phyloP scores from a whole-genome alignment of 2,888 invertebrate species.

The Poecilus cupreus region DNA sequence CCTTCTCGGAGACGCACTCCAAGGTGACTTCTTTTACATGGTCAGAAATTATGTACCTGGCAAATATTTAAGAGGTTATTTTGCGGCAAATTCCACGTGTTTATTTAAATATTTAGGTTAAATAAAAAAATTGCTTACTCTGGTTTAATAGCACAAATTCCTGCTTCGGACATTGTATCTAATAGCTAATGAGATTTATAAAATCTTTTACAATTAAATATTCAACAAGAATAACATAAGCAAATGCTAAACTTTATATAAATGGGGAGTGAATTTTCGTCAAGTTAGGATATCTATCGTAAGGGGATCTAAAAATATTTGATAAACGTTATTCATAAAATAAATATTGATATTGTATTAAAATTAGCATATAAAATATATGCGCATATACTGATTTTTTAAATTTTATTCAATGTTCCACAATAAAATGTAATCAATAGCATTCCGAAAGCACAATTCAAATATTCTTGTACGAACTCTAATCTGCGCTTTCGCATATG shows the following conservation, averaged over 20 bases:
- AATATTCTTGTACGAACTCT: no score
- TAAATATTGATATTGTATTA: background rate
- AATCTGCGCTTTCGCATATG: background rate
- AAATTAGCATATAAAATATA: no score
- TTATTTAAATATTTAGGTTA: conserved; percentile 1
- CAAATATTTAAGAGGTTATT: conserved; percentile 7
- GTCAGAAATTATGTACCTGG: conserved; percentile 73
- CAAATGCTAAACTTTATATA: no score
- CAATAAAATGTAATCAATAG: background rate
- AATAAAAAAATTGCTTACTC: conserved; percentile 69
- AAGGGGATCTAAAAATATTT: background rate
- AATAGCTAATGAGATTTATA: background rate
- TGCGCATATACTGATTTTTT: no score
- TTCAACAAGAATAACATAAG: no score
- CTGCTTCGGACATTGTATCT: conserved; percentile 62
- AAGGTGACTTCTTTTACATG: conserved; percentile 70
- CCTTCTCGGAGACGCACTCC: conserved; percentile 72
- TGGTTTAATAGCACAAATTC: conserved; percentile 73
- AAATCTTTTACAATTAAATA: no score
- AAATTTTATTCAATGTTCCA: no score
- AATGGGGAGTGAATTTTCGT: no score
- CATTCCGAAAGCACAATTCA: no score
- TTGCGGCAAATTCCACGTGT: conserved; percentile 32
- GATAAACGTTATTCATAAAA: background rate
- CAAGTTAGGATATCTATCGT: no score